phyloP scores from a whole-genome alignment of 1,140 invertebrate genomes.

The Nasonia longicornis region DNA sequence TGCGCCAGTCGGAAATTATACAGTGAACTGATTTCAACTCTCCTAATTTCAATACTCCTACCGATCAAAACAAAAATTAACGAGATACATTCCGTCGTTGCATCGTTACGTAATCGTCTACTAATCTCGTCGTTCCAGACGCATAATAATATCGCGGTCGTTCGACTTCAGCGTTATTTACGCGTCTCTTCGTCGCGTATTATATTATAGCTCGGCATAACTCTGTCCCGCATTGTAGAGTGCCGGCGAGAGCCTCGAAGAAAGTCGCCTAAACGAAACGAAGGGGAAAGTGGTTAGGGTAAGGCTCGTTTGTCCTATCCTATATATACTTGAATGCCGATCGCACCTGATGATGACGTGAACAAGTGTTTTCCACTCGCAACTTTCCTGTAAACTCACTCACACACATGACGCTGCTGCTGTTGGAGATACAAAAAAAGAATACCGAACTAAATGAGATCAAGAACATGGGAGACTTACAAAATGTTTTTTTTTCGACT shows the following conservation, averaged over 20 bases:
- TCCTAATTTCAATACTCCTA: too few species aligned
- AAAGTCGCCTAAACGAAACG: constrained; percentile 56
- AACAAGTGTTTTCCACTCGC: constrained; percentile 23
- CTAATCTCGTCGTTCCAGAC: background rate
- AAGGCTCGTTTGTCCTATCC: constrained; percentile 42
- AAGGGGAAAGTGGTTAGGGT: constrained; percentile 55
- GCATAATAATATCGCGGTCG: background rate
- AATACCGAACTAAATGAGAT: constrained; percentile 7
- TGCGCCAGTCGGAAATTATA: too few species aligned
- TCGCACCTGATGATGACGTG: constrained; percentile 24
- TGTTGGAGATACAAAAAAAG: background rate
- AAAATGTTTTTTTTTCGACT: background rate
- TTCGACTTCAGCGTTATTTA: background rate
- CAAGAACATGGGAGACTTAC: background rate
- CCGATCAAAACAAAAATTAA: background rate
- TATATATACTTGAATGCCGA: constrained; percentile 34
- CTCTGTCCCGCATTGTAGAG: too few species aligned
- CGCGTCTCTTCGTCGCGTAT: background rate
- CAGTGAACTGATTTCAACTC: too few species aligned
- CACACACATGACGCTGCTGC: background rate
- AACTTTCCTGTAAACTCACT: constrained; percentile 16
- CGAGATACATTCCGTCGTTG: background rate
- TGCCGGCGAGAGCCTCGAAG: constrained; percentile 49
- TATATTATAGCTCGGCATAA: constrained; percentile 12
- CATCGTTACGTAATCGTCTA: constrained; percentile 37